These are phyloP conservation scores for Heterotilapia buettikoferi DNA, from an alignment of 2,113 vertebrate species.

Conservation along the genomic window DNA sequence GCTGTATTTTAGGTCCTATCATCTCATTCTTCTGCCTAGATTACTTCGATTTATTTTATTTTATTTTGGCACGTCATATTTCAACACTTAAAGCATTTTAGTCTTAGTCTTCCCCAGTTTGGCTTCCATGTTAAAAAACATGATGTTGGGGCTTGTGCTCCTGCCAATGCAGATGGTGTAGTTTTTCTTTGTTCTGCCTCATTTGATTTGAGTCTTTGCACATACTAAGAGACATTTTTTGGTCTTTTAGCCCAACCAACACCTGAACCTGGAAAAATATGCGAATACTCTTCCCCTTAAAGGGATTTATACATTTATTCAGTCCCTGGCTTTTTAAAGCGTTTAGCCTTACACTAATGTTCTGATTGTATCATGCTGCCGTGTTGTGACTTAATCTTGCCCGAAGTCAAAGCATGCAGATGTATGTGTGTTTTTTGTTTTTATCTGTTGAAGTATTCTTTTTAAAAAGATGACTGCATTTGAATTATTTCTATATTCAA, in stretches of 20 bases:
- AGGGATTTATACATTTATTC: conserved; percentile 46
- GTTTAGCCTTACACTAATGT: conserved; percentile 6
- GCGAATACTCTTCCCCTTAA: neutral
- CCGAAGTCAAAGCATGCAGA: neutral
- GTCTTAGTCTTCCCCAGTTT: conserved; percentile 1
- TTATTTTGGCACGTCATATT: neutral
- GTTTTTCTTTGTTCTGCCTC: conserved; percentile 23
- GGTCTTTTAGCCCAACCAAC: neutral
- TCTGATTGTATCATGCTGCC: neutral
- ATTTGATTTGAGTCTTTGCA: conserved; percentile 3
- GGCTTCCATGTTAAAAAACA: conserved; percentile 21
- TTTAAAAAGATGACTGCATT: neutral
- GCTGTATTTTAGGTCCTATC: neutral
- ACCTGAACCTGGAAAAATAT: conserved; percentile 4
- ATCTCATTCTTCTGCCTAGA: neutral
- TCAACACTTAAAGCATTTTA: conserved; percentile 9
- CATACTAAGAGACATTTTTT: neutral
- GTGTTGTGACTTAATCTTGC: neutral
- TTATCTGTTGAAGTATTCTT: neutral
- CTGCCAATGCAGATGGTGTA: conserved; percentile 22
- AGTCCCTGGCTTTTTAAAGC: neutral
- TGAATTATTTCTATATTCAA: neutral
- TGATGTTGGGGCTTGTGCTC: neutral
- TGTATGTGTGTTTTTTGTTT: neutral
- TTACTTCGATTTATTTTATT: neutral